Evolutionary conservation across 2,113 vertebrate species (phyloP), one percentile per base, ranked within the genome.

Genomic region (Aphelocoma coerulescens): DNA sequence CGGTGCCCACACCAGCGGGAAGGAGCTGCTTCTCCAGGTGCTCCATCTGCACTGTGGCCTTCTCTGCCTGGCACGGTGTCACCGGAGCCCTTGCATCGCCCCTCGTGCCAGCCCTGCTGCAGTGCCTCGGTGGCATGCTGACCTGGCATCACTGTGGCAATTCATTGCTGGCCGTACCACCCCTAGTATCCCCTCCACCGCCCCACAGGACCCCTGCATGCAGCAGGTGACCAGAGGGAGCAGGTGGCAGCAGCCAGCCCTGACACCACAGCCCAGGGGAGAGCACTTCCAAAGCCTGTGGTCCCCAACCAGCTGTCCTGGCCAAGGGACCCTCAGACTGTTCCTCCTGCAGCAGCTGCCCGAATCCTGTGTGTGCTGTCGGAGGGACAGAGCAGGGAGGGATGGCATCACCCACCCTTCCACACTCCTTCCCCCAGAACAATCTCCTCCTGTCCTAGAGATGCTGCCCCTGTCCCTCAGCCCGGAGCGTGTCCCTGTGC

Each of bases 401-500:
- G 57, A 19, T 1, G 6, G 66, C 69, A 44, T 48, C 22, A 0
- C 37, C 46, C 16, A 22, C 1, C 0, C 33, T 51, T 19, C 33
- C 52, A 54, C 33, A 5, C 33, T 61, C 55, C 59, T 69, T 71
- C 33, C 46, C 72, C 8, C 7, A 6, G 55, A 27, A 35, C 2
- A 0, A 24, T 75, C 32, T 66, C 55, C 61, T 91, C 35, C 67
- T 65, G 62, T 35, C 23, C 57, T 35, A 19, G 54, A 43, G 80
- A 5, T 33, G 58, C 59, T 83, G 52, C 39, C 68, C 21, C 44
- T 8, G 4, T 67, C 82, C 72, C 55, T 58, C 43, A 32, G 15
- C 80, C 85, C 0, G 0, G 37, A 21, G 33, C 2, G 0, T 3
- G 6, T 63, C 72, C 67, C 58, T 32, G 24, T 0, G 0, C 0